Base-by-base conservation (phyloP, 2,113 vertebrate genomes). In the Balaeniceps rex region DNA sequence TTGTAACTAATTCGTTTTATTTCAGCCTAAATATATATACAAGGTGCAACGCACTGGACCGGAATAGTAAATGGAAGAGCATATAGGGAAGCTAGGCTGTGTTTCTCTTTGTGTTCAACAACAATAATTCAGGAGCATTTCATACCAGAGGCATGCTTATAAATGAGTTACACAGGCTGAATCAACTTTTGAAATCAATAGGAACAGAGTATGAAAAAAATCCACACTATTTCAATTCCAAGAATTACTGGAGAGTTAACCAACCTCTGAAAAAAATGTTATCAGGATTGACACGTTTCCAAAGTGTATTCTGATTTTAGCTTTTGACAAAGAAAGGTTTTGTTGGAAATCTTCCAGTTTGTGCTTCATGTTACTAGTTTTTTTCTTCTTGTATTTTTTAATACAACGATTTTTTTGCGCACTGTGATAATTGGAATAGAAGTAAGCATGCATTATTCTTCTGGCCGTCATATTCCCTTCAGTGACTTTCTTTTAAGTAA, bases 401-500 rank as follows among this genome's bases (percentile, higher is more conserved):
- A 75, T 63, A 14, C 42, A 72, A n/a, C 6, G 1, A 11, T 34
- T 44, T 21, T 44, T 72, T 83, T 47, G 36, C 42, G 16, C 51
- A 74, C 29, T 4, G 2, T 14, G 24, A 60, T 83, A 91, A 95
- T 66, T 87, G 79, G 64, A 93, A 87, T 58, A 38, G 8, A 92
- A 94, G 70, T 40, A 46, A 82, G 29, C 5, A 0, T 4, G 18
- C 75, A 47, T 72, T 95, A 76, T 96, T 97, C 90, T 95, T 94
- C 87, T 47, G 13, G 86, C 22, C 81, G 91, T 82, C 93, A 40
- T 44, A 90, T 90, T 96, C 90, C 83, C 94, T 72, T 83, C 66
- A 28, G 70, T 76, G 44, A 34, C 71, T 94, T 88, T 75, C 85
- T 92, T 91, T 82, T 55, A 71, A 94, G 95, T 60, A 88, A 94